These are phyloP conservation scores for Brachionus sp. DNA, from an alignment of 1,140 invertebrate species.

Conservation along the genomic window DNA sequence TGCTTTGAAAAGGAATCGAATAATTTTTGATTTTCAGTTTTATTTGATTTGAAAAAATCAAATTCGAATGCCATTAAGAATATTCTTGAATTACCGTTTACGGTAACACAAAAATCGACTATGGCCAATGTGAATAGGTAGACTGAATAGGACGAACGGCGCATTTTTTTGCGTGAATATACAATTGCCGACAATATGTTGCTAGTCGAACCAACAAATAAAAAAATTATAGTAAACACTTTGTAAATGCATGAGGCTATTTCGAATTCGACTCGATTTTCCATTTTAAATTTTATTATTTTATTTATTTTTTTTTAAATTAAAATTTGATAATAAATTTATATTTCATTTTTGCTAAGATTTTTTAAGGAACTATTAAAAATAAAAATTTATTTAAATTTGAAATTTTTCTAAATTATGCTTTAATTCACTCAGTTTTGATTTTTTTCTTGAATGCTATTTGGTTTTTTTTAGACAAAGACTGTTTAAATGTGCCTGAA, in stretches of 20 bases:
- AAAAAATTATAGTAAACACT: slow-evolving; percentile 3
- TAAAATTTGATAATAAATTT: neutral
- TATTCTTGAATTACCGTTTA: slow-evolving; percentile 25
- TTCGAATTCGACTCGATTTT: neutral
- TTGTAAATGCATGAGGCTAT: slow-evolving; percentile 2
- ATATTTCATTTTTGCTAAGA: neutral
- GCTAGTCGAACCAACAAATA: neutral
- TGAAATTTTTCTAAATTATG: neutral
- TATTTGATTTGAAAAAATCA: neutral
- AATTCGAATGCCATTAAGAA: slow-evolving; percentile 26
- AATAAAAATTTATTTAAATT: neutral
- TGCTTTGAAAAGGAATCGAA: neutral
- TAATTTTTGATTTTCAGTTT: neutral
- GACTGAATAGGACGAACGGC: slow-evolving; percentile 28
- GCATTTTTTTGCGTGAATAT: slow-evolving; percentile 42
- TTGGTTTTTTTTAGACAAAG: neutral
- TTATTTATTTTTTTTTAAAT: neutral
- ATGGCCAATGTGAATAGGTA: slow-evolving; percentile 29
- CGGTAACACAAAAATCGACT: neutral
- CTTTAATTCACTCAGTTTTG: neutral
- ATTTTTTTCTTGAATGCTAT: too few relatives aligned
- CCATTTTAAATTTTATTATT: neutral
- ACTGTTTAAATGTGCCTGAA: neutral
- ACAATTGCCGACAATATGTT: slow-evolving; percentile 28
- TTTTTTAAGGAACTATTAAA: neutral